Base-by-base conservation (phyloP, 1,140 invertebrate species). In the Aphidius gifuensis region DNA sequence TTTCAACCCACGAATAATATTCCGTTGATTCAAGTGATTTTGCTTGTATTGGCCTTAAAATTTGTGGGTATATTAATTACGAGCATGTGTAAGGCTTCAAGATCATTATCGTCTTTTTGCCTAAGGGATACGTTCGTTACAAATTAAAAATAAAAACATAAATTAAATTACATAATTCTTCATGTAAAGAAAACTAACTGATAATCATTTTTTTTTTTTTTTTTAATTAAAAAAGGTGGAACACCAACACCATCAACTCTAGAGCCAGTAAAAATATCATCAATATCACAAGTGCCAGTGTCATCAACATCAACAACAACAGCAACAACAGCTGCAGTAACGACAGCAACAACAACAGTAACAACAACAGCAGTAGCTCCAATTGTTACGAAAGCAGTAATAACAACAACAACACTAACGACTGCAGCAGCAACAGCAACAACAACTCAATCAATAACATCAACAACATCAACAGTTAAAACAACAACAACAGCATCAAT, bases 171-270 rank as follows among this genome's bases (percentile, higher is more conserved):
- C 40, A 58, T 60, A 59, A 46, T 21, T 60, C 45, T 45, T 32
- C 6, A 43, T 16, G 21, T 53, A 50, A 43, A 47, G 45, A 23
- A 42, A 32, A 44, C 47, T 56, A 57, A 39, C n/a, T 49, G 6
- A 55, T 32, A 21, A 32, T 49, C 32, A 16, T 38, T 44, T 53
- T 42, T 59, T 21, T 48, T 9, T n/a, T 51, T 46, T 1, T 60
- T 64, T 42, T 40, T 39, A 62, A 40, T 67, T 57, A 45, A 42
- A 47, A 46, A 78, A 85, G 84, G 84, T 74, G 84, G 83, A 69
- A 83, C 83, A 47, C 80, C 84, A 23, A 67, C 23, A 32, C 23
- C 23, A 32, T 32, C 84, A 70, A 78, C 84, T 73, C 72, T 80
- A 69, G 78, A 83, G 62, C 58, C 23, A 32, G 23, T 32, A 0